These are phyloP conservation scores for Lithophane leautieri DNA, from an alignment of 2,888 invertebrate species.

Conservation along the genomic window DNA sequence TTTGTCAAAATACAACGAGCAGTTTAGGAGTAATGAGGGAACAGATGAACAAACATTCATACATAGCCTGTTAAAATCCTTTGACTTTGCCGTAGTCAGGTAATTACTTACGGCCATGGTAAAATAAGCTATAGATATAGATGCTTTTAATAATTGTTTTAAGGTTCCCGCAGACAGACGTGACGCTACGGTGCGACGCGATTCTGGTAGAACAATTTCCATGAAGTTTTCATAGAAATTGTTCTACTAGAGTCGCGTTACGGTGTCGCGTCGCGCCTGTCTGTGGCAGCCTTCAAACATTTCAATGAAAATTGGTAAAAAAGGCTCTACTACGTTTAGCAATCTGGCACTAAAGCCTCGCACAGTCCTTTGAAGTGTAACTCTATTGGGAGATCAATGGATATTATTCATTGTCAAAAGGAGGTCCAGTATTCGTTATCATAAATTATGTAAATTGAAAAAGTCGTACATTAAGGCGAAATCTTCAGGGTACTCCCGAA, in stretches of 20 bases:
- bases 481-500: too few relatives aligned
- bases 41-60: not conserved
- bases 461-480: constrained; percentile 15
- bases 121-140: not conserved
- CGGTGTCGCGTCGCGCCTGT: too few relatives aligned
- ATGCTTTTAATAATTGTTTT: not conserved
- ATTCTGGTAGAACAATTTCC: too few relatives aligned
- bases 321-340: not conserved
- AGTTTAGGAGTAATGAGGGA: not conserved
- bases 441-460: constrained; percentile 60
- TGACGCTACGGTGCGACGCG: too few relatives aligned
- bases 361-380: constrained; percentile 39
- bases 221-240: too few relatives aligned
- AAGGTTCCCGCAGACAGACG: too few relatives aligned
- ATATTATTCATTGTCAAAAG: constrained; percentile 60
- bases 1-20: not conserved
- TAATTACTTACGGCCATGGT: too few relatives aligned
- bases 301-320: not conserved
- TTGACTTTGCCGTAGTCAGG: not conserved
- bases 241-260: too few relatives aligned
- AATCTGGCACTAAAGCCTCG: constrained; percentile 24
- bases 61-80: not conserved
- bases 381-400: constrained; percentile 48
- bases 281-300: not conserved
- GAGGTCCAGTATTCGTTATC: constrained; percentile 59